Evolutionary conservation across 1,140 invertebrate species (phyloP), one percentile per base, ranked within the genome.

Genomic region (Cotesia typhae): DNA sequence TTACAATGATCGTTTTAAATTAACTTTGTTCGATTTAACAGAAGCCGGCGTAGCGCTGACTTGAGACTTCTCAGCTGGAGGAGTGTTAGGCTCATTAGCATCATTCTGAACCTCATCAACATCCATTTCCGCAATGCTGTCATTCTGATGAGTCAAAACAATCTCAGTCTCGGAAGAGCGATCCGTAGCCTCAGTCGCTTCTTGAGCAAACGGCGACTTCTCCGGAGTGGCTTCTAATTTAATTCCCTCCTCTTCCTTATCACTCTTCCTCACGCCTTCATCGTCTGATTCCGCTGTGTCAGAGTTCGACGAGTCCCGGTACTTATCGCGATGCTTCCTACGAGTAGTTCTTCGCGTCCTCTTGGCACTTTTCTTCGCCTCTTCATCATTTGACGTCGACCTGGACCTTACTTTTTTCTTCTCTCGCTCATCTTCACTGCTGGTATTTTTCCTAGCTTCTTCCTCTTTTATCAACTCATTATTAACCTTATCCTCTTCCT

Each of bases 1-100:
- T 86, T 76, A 86, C 84, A 85, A 86, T 71, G 85, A 83, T 77
- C 85, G 81, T 47, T 87, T 87, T 51, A 86, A 80, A 74, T 83
- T 83, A 35, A 87, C 82, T 81, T 87, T 86, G 4, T 79, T 76
- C 5, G 85, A 81, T 72, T 85, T 86, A 2, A 10, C 10, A 0
- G 76, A 75, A 77, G 65, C 65, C 67, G 75, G 70, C 4, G 74
- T 70, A 57, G 55, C 67, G 65, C 74, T 75, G 59, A 52, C 51
- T n/a, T 79, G 75, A 5, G 64, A 71, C 71, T 81, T 81, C 38
- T 76, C 78, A 35, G 6, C 67, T 51, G 65, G 12, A 72, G 37
- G 71, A 36, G 75, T 65, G 10, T 10, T 41, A 9, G 69, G 70
- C 37, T 67, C 74, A 52, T 80, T 74, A 47, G 72, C 67, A 35